Evolutionary conservation across 2,113 vertebrate genomes (phyloP).

Genomic region (Dipodomys merriami): DNA sequence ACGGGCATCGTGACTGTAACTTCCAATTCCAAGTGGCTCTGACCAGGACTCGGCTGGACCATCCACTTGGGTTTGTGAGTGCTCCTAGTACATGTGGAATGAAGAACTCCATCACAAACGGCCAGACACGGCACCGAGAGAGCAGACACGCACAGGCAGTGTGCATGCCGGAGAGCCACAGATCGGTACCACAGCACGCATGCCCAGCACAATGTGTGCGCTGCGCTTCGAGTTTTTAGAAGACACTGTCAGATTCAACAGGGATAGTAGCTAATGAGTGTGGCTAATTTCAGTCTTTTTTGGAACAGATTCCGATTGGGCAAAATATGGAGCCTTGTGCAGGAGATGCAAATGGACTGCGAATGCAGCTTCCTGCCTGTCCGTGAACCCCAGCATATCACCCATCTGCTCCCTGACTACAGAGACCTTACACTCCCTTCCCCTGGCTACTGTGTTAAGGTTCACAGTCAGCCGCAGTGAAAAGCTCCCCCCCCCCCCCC

Average conservation of each 20-base stretch:
- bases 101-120: too few species aligned
- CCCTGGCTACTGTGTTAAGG: rapidly evolving
- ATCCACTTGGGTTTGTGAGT: too few species aligned
- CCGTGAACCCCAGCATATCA: conserved; percentile 68
- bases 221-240: conserved; percentile 53
- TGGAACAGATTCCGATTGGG: neutral
- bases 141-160: too few species aligned
- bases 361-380: conserved; percentile 72
- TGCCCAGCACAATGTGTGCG: neutral
- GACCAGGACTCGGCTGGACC: neutral
- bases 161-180: rapidly evolving
- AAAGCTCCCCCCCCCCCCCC: neutral
- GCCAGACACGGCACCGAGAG: too few species aligned
- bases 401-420: conserved; percentile 15
- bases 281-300: conserved; percentile 45
- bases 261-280: conserved; percentile 61
- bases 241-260: conserved; percentile 24
- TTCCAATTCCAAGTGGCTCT: conserved; percentile 84
- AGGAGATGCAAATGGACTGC: conserved; percentile 56
- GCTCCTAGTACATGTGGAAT: too few species aligned
- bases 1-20: conserved; percentile 87
- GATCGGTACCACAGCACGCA: neutral
- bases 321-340: neutral
- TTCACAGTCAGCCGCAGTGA: neutral
- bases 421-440: neutral